These are phyloP conservation scores for Macrosteles quadrilineatus DNA, from an alignment of 1,140 invertebrate genomes.

Conservation along the genomic window DNA sequence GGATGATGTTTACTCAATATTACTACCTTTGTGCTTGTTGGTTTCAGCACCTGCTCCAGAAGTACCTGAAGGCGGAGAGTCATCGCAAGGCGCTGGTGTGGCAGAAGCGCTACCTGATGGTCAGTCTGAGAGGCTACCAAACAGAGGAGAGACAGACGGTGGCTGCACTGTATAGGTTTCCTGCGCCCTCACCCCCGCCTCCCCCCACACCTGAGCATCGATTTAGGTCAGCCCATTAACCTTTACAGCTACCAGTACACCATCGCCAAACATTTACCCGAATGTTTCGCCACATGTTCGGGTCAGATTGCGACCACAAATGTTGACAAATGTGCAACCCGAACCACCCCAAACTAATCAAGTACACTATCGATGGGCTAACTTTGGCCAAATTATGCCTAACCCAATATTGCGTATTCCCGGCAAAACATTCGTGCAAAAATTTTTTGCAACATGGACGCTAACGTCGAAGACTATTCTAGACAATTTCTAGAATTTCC, in stretches of 20 bases:
- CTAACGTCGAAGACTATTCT: too few species aligned
- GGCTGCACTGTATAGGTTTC: background rate
- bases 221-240: background rate
- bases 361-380: background rate
- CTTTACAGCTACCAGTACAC: background rate
- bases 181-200: background rate
- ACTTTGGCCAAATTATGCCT: background rate
- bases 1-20: too few species aligned
- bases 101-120: slow-evolving; percentile 81
- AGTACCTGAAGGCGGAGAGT: slow-evolving; percentile 63
- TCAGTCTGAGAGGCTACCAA: slow-evolving; percentile 69
- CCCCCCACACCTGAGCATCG: background rate
- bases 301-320: too few species aligned
- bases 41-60: slow-evolving; percentile 4
- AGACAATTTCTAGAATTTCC: too few species aligned
- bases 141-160: slow-evolving; percentile 45
- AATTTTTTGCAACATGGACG: too few species aligned
- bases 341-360: too few species aligned
- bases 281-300: background rate
- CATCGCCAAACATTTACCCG: background rate
- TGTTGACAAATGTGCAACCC: too few species aligned
- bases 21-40: too few species aligned
- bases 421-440: too few species aligned
- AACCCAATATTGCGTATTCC: background rate
- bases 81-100: slow-evolving; percentile 79